A percentile compares a stretch with the other conserved stretches of the same genome.
Evolutionary conservation across 2,113 vertebrate species (phyloP).

Genomic region (Tichodroma muraria): DNA sequence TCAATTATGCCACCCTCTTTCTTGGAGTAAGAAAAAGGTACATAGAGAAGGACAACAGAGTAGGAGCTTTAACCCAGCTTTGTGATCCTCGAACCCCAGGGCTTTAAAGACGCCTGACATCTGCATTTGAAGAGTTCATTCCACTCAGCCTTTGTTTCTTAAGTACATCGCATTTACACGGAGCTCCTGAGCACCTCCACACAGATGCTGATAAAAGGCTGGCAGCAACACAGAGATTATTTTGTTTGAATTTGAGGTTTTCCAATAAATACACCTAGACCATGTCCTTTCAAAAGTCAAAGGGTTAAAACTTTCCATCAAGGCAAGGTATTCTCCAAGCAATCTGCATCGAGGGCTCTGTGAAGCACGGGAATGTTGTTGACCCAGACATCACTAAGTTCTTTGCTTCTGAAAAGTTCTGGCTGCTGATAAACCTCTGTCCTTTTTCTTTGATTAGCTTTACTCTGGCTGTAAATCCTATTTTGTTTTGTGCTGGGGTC

Average conservation of each 20-base stretch:
- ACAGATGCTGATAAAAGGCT: not conserved
- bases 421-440: slow-evolving; percentile 43
- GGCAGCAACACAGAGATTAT: not conserved
- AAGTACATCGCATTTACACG: not conserved
- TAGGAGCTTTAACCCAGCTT: slow-evolving; percentile 1
- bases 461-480: slow-evolving; percentile 26
- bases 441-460: slow-evolving; percentile 52
- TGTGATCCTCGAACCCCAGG: not conserved
- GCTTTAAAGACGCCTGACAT: not conserved
- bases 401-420: slow-evolving; percentile 33
- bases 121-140: slow-evolving; percentile 4
- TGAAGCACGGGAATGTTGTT: not conserved
- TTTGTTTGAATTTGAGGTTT: slow-evolving; percentile 12
- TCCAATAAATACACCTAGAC: not conserved
- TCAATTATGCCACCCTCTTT: not conserved
- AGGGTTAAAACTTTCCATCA: slow-evolving; percentile 38
- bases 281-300: slow-evolving; percentile 22
- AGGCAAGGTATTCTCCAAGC: not conserved
- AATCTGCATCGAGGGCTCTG: not conserved
- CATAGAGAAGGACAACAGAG: not conserved
- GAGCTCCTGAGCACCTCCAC: not conserved
- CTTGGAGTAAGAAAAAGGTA: not conserved
- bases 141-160: not conserved
- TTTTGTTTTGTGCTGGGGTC: slow-evolving; percentile 40
- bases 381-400: not conserved